Evolutionary conservation across 2,113 vertebrate species (phyloP).

Genomic region (Rynchops niger): DNA sequence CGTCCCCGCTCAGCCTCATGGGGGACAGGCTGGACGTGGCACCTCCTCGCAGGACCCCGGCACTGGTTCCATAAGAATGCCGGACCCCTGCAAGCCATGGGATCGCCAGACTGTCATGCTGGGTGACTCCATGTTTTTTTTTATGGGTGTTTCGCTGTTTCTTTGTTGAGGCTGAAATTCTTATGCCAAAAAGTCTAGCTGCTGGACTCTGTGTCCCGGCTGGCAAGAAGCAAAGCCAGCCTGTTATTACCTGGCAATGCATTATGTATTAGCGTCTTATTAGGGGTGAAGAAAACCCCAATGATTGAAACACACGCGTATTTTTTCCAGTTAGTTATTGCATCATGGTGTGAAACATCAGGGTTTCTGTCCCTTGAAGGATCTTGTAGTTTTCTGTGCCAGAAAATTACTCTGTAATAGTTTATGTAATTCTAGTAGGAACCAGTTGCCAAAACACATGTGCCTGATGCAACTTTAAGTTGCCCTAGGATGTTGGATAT

Average conservation of each 20-base stretch:
- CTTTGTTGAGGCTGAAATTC: background rate
- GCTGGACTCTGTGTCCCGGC: background rate
- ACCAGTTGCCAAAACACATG: background rate
- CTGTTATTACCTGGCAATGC: background rate
- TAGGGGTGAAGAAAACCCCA: background rate
- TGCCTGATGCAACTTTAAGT: background rate
- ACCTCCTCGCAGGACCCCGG: too few relatives aligned
- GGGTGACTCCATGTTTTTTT: background rate
- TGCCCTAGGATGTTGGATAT: background rate
- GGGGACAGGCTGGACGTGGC: background rate
- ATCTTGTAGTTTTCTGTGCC: background rate
- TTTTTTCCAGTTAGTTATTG: background rate
- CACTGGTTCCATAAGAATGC: accelerated
- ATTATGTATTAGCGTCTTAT: background rate
- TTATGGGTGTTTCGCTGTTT: background rate
- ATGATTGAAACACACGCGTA: background rate
- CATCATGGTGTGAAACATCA: background rate
- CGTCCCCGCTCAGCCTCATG: accelerated
- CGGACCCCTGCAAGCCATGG: background rate
- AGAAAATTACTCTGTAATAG: background rate
- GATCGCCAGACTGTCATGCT: background rate
- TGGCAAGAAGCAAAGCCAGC: background rate
- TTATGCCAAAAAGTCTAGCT: accelerated
- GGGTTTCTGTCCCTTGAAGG: background rate
- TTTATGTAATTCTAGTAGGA: background rate